These are phyloP conservation scores for Monodelphis domestica DNA, from an alignment of 2,797 vertebrate genomes.

Conservation along the genomic window DNA sequence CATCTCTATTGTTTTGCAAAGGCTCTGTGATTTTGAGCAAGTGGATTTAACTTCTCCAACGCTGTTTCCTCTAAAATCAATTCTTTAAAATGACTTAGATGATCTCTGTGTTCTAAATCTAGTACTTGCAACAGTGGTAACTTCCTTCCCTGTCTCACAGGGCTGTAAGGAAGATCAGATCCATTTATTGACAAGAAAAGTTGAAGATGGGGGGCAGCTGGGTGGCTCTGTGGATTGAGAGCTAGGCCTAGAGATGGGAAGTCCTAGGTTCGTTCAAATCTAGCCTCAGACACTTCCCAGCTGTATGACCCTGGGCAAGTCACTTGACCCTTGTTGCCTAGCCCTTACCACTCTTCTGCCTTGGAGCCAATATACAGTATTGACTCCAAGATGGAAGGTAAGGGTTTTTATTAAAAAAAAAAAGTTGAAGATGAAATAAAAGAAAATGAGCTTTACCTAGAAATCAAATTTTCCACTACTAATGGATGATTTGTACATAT, in stretches of 20 bases:
- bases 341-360: too few relatives aligned
- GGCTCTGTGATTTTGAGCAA: neutral
- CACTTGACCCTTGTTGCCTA: too few relatives aligned
- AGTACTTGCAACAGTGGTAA: neutral
- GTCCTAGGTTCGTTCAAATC: too few relatives aligned
- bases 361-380: too few relatives aligned
- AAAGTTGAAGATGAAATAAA: neutral
- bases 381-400: too few relatives aligned
- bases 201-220: too few relatives aligned
- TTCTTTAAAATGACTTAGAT: neutral
- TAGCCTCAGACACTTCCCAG: too few relatives aligned
- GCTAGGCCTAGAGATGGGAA: too few relatives aligned
- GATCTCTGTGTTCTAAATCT: neutral
- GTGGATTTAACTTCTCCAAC: neutral
- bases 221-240: too few relatives aligned
- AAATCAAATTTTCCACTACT: conserved; percentile 98
- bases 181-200: neutral
- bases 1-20: neutral
- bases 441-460: conserved; percentile 86
- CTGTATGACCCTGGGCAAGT: too few relatives aligned
- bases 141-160: neutral
- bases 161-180: neutral
- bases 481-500: conserved; percentile 87
- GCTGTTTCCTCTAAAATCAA: neutral
- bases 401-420: too few relatives aligned